phyloP scores from a whole-genome alignment of 2,797 vertebrate genomes.

The Anomalospiza imberbis region DNA sequence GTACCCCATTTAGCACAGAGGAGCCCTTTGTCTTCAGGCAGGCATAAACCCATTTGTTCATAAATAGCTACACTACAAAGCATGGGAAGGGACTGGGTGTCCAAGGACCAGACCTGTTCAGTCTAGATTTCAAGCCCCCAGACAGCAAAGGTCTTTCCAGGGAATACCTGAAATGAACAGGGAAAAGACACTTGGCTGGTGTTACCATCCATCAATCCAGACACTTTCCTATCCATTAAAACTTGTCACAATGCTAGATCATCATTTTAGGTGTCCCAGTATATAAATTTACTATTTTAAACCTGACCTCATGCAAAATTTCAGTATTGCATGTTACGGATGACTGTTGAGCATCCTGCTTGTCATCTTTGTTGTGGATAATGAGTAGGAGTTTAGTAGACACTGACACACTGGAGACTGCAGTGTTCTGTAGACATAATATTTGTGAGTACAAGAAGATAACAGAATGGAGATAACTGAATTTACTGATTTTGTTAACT shows the following conservation, averaged over 20 bases:
- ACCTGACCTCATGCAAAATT: background rate
- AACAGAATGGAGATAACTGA: background rate
- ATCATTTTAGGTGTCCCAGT: background rate
- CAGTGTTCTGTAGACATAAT: background rate
- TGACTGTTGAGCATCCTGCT: background rate
- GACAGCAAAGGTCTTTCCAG: background rate
- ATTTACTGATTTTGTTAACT: background rate
- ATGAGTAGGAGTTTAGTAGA: background rate
- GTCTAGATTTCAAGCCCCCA: background rate
- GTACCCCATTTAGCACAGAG: background rate
- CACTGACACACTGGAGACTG: background rate
- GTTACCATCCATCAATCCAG: fast-evolving
- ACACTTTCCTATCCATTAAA: background rate
- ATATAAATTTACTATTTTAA: background rate
- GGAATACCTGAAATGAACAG: background rate
- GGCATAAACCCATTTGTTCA: background rate
- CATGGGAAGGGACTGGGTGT: background rate
- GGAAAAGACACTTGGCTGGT: background rate
- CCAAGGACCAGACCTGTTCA: background rate
- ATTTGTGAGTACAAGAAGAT: background rate
- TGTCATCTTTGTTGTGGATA: background rate
- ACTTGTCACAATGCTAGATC: background rate
- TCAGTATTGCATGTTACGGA: background rate
- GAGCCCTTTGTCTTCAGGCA: background rate
- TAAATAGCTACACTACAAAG: background rate